Evolutionary conservation across 1,140 invertebrate genomes (phyloP).

Genomic region (Orius laevigatus): DNA sequence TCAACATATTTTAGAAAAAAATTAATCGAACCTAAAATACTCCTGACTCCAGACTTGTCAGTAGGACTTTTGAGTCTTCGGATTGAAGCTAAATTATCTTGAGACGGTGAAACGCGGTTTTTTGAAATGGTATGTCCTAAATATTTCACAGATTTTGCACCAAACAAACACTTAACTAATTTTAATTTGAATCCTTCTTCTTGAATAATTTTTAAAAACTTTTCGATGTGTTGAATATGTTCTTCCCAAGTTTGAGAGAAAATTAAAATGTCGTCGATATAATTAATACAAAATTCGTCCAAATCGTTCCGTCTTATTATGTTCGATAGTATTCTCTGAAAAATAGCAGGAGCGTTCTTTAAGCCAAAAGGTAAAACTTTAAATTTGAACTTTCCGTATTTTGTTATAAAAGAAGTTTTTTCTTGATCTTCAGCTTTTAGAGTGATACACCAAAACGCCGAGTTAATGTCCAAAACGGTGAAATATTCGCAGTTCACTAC

Average conservation of each 20-base stretch:
- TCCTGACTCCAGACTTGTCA: slow-evolving; percentile 18
- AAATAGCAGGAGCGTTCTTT: slow-evolving; percentile 21
- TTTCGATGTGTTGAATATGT: slow-evolving; percentile 17
- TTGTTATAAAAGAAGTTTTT: slow-evolving; percentile 20
- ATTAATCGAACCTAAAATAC: slow-evolving; percentile 20
- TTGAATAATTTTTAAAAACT: slow-evolving; percentile 15
- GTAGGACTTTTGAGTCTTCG: slow-evolving; percentile 17
- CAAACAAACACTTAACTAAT: slow-evolving; percentile 25
- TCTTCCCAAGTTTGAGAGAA: slow-evolving; percentile 19
- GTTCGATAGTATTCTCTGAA: slow-evolving; percentile 25
- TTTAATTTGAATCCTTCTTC: slow-evolving; percentile 24
- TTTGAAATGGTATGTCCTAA: slow-evolving; percentile 21
- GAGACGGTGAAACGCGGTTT: slow-evolving; percentile 18
- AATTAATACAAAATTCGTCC: slow-evolving; percentile 32
- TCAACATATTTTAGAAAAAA: slow-evolving; percentile 20
- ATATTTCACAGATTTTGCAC: slow-evolving; percentile 21
- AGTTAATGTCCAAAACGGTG: slow-evolving; percentile 19
- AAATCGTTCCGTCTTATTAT: slow-evolving; percentile 29
- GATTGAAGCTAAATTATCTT: slow-evolving; percentile 21
- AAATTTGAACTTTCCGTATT: slow-evolving; percentile 19
- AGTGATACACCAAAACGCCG: slow-evolving; percentile 21
- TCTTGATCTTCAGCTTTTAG: slow-evolving; percentile 19
- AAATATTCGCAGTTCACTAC: slow-evolving; percentile 15
- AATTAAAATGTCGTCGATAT: slow-evolving; percentile 21
- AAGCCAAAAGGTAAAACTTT: slow-evolving; percentile 19